Conservation (phyloP, 2,113 vertebrate genomes). For the Microcebus murinus region DNA sequence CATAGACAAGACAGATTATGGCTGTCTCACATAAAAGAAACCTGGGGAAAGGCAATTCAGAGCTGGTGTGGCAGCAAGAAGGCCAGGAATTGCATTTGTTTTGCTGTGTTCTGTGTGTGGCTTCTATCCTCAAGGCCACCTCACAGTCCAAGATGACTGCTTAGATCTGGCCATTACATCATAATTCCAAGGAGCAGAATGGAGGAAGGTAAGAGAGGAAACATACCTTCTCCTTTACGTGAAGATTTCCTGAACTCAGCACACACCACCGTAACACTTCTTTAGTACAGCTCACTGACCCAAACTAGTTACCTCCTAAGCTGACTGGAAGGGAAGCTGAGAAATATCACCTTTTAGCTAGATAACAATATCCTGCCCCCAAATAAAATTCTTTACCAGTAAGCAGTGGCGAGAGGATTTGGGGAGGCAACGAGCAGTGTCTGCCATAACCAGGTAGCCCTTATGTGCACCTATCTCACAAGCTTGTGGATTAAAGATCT, state of each 20-base stretch:
- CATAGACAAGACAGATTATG: background rate
- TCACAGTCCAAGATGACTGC: background rate
- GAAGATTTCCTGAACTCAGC: background rate
- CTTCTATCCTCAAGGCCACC: background rate
- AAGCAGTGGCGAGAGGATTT: background rate
- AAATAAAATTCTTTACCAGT: background rate
- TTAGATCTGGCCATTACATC: background rate
- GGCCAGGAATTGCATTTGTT: background rate
- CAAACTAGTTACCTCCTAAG: background rate
- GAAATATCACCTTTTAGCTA: background rate
- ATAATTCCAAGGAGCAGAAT: background rate
- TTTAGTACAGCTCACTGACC: background rate
- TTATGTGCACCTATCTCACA: background rate
- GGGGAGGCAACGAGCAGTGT: background rate
- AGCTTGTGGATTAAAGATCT: background rate
- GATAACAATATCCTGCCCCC: background rate
- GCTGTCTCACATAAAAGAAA: background rate
- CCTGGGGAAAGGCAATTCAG: background rate
- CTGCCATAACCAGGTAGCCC: background rate
- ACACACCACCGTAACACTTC: background rate
- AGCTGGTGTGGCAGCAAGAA: background rate
- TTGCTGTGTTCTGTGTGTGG: background rate
- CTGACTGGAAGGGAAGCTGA: background rate
- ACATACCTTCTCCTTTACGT: background rate
- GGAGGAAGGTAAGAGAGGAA: background rate